A percentile compares a stretch with the other conserved stretches of the same genome.
These are phyloP conservation scores for Etheostoma cragini DNA, from an alignment of 2,113 vertebrate genomes.

Conservation along the genomic window DNA sequence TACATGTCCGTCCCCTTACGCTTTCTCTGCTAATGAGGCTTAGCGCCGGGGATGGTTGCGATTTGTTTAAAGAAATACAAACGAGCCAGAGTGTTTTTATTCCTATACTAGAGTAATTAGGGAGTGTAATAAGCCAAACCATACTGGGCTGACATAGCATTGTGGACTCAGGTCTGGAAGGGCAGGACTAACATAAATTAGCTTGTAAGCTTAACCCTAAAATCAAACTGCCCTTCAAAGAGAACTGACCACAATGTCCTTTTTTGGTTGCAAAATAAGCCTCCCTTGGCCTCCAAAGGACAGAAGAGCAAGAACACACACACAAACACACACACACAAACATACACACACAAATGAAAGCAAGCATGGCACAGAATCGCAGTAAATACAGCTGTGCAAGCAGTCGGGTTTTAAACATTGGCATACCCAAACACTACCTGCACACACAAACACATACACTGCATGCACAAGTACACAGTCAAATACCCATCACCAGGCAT, in stretches of 20 bases:
- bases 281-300: not conserved
- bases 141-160: no score
- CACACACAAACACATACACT: not conserved
- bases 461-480: not conserved
- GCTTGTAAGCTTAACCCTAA: not conserved
- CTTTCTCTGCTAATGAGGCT: no score
- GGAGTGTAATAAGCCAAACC: no score
- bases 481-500: not conserved
- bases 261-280: not conserved
- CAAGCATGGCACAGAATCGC: conserved; percentile 4
- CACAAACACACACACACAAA: not conserved
- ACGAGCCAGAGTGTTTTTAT: no score
- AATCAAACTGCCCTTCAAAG: not conserved
- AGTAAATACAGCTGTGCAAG: conserved; percentile 38
- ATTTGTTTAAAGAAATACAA: no score
- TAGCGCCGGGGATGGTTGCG: no score
- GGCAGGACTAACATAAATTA: no score
- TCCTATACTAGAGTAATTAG: no score
- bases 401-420: not conserved
- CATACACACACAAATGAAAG: not conserved
- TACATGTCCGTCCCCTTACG: no score
- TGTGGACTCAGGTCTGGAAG: no score
- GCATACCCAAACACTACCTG: not conserved
- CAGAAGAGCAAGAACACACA: not conserved
- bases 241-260: not conserved